Evolutionary conservation across 2,888 invertebrate genomes (phyloP).

Genomic region (Lamellibrachia satsuma): DNA sequence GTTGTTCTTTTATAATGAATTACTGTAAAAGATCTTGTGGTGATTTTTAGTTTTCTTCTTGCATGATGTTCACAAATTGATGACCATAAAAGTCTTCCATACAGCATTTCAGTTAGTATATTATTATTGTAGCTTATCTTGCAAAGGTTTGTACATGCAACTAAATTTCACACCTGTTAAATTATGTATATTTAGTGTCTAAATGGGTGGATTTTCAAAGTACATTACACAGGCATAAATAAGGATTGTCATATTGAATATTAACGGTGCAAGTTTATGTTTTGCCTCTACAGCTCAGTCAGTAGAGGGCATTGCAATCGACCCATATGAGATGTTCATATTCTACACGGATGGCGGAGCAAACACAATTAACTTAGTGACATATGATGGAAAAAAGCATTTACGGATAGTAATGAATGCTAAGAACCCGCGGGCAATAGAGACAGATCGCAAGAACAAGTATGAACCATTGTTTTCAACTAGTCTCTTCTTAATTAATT

Average conservation of each 20-base stretch:
- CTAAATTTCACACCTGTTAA: too few species aligned
- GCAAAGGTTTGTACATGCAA: too few species aligned
- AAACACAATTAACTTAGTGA: not conserved
- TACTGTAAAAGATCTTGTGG: too few species aligned
- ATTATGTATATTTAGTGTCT: too few species aligned
- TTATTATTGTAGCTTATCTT: too few species aligned
- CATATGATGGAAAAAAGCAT: not conserved
- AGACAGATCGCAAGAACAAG: not conserved
- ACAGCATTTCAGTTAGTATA: too few species aligned
- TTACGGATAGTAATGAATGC: not conserved
- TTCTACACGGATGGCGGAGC: not conserved
- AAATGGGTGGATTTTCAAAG: too few species aligned
- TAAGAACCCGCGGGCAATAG: not conserved
- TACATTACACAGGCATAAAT: too few species aligned
- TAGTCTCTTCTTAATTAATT: not conserved
- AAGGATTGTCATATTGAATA: not conserved
- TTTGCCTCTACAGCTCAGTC: not conserved
- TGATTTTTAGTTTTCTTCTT: too few species aligned
- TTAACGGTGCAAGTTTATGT: not conserved
- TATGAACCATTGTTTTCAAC: not conserved
- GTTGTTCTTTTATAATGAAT: too few species aligned
- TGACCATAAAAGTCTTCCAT: too few species aligned
- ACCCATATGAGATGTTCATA: not conserved
- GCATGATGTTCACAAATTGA: too few species aligned
- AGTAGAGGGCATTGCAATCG: not conserved